Evolutionary conservation across 2,797 vertebrate species (phyloP).

Genomic region (Tokudaia muenninki): DNA sequence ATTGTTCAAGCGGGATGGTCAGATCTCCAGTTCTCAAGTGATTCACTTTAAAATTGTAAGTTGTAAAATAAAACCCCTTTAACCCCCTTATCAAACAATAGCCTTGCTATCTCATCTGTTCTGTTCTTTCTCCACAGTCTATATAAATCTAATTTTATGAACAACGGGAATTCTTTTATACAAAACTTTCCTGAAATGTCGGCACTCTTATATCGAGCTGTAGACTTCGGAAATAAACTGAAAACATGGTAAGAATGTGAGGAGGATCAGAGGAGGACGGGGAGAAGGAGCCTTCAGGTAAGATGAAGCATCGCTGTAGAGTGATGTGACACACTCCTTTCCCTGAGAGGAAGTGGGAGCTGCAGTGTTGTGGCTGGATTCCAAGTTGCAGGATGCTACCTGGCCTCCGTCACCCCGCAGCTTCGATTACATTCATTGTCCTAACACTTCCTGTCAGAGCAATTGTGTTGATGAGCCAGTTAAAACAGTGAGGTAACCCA

Average conservation of each 20-base stretch:
- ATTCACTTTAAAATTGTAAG: slow-evolving; percentile 67
- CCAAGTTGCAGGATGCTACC: neutral
- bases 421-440: slow-evolving; percentile 33
- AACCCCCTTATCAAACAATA: slow-evolving; percentile 9
- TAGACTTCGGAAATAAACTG: slow-evolving; percentile 3
- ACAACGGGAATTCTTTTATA: slow-evolving; percentile 14
- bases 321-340: neutral
- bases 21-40: slow-evolving; percentile 41
- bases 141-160: slow-evolving; percentile 29
- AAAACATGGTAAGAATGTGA: neutral
- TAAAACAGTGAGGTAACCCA: neutral
- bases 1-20: slow-evolving; percentile 61
- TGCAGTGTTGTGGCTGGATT: neutral
- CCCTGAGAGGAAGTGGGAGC: neutral
- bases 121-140: neutral
- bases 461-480: slow-evolving; percentile 10
- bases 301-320: neutral
- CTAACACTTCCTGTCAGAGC: slow-evolving; percentile 10
- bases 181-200: neutral
- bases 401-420: slow-evolving; percentile 16
- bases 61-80: slow-evolving; percentile 66
- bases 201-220: neutral
- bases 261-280: neutral
- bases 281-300: neutral
- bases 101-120: neutral